A percentile compares a stretch with the other conserved stretches of the same genome.
Conservation (phyloP, 2,888 invertebrate genomes). For the Incurvaria masculella region DNA sequence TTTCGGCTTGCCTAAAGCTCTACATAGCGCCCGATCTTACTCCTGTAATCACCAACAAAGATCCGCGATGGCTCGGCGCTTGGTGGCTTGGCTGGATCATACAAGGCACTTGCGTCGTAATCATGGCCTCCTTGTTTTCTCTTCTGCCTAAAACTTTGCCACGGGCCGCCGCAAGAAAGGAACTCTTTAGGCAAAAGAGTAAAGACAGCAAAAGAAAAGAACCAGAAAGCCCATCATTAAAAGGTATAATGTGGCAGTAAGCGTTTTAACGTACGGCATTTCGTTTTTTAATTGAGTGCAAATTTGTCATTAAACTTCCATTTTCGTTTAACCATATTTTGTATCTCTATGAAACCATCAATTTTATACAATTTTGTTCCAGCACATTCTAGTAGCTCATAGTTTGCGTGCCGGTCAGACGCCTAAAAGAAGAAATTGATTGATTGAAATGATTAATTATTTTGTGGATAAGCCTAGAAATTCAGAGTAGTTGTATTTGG, state of each 20-base stretch:
- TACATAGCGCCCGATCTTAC: constrained; percentile 64
- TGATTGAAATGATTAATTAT: too few relatives aligned
- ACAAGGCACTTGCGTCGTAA: constrained; percentile 53
- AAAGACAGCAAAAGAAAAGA: constrained; percentile 17
- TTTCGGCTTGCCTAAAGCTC: constrained; percentile 61
- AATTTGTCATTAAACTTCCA: too few relatives aligned
- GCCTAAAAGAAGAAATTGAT: too few relatives aligned
- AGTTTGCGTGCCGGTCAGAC: too few relatives aligned
- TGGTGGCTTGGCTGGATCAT: constrained; percentile 79
- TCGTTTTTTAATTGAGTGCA: background rate
- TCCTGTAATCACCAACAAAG: constrained; percentile 61
- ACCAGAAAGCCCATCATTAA: constrained; percentile 36
- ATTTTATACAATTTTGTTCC: too few relatives aligned
- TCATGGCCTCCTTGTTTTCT: constrained; percentile 60
- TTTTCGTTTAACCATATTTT: too few relatives aligned
- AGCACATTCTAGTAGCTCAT: too few relatives aligned
- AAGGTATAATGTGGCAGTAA: constrained; percentile 20
- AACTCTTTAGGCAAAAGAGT: constrained; percentile 16
- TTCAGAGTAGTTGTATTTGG: too few relatives aligned
- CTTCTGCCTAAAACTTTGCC: constrained; percentile 70
- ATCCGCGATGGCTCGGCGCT: constrained; percentile 79
- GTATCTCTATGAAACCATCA: too few relatives aligned
- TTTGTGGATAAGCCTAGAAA: too few relatives aligned
- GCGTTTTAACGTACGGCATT: background rate
- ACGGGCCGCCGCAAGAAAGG: constrained; percentile 53